These are phyloP conservation scores for Deroplatys truncata DNA, from an alignment of 2,888 invertebrate species.

Conservation along the genomic window DNA sequence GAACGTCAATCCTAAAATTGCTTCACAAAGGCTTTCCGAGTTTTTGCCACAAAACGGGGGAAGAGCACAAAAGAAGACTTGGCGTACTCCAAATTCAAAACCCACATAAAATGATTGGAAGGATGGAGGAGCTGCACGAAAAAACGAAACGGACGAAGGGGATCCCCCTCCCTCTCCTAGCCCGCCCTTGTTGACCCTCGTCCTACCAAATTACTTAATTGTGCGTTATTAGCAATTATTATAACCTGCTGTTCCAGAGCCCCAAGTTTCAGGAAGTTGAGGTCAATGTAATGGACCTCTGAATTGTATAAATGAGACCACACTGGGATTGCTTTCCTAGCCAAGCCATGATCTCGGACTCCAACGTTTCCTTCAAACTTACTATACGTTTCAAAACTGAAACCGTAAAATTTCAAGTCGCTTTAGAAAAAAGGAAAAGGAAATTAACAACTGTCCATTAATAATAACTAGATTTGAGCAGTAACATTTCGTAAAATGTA, in stretches of 20 bases:
- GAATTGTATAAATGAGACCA: not conserved
- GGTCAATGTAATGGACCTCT: slow-evolving; percentile 19
- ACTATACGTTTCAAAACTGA: no score
- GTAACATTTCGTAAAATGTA: no score
- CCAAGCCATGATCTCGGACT: no score
- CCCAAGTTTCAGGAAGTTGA: not conserved
- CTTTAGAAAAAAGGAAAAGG: no score
- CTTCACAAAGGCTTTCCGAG: not conserved
- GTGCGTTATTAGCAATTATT: slow-evolving; percentile 25
- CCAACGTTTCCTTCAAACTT: no score
- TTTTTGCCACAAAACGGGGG: not conserved
- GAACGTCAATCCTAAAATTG: not conserved
- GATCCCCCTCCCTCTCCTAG: not conserved
- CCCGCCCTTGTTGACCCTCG: slow-evolving; percentile 6
- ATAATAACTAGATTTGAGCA: no score
- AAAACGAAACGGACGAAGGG: not conserved
- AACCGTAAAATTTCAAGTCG: no score
- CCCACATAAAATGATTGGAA: slow-evolving; percentile 12
- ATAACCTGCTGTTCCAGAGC: not conserved
- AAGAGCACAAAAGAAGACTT: not conserved
- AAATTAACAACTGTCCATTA: no score
- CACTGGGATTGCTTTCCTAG: not conserved
- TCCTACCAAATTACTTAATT: slow-evolving; percentile 24
- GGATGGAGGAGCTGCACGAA: not conserved
- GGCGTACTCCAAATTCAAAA: not conserved